These are phyloP conservation scores for Pogona vitticeps DNA, from an alignment of 2,113 vertebrate species.

Conservation along the genomic window DNA sequence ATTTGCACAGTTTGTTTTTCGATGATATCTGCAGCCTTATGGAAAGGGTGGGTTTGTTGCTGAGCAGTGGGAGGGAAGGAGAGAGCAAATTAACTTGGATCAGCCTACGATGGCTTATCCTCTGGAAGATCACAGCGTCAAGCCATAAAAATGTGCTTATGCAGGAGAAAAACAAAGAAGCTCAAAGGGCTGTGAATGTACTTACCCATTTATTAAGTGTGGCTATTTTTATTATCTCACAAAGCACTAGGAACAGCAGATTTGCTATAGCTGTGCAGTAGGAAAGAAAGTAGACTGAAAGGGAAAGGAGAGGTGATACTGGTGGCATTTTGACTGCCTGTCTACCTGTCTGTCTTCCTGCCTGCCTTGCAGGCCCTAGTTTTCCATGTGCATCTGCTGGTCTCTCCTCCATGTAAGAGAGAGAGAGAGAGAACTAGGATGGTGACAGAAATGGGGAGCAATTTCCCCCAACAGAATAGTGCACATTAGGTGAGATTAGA, in stretches of 20 bases:
- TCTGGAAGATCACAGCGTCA: conserved; percentile 71
- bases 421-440: too few species aligned
- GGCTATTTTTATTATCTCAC: conserved; percentile 64
- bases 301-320: too few species aligned
- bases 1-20: conserved; percentile 67
- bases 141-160: conserved; percentile 72
- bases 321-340: too few species aligned
- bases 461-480: too few species aligned
- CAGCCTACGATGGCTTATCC: conserved; percentile 74
- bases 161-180: conserved; percentile 68
- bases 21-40: conserved; percentile 69
- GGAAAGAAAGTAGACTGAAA: not conserved
- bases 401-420: too few species aligned
- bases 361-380: too few species aligned
- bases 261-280: conserved; percentile 37
- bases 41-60: conserved; percentile 11
- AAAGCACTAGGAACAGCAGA: conserved; percentile 11
- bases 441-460: too few species aligned
- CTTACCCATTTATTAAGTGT: conserved; percentile 67
- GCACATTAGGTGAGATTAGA: too few species aligned
- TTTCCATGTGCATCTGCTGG: too few species aligned
- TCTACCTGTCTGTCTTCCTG: too few species aligned
- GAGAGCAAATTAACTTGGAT: conserved; percentile 73
- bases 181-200: conserved; percentile 65
- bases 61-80: conserved; percentile 1